These are phyloP conservation scores for Lichenostomus cassidix DNA, from an alignment of 2,113 vertebrate genomes.

Conservation along the genomic window DNA sequence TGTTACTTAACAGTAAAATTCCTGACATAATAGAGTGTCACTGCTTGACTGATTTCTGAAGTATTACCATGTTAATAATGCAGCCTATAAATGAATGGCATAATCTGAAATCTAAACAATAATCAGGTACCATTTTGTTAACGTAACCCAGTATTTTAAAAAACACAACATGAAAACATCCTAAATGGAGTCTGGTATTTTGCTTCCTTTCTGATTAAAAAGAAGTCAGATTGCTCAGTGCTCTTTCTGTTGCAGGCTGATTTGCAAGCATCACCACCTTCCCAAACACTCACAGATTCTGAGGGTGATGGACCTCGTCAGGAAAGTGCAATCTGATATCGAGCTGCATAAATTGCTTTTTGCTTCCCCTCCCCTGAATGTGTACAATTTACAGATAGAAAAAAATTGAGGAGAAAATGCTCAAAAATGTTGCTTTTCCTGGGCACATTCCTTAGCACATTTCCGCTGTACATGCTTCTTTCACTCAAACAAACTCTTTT, in stretches of 20 bases:
- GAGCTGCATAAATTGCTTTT: slow-evolving; percentile 46
- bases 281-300: slow-evolving; percentile 37
- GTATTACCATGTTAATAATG: neutral
- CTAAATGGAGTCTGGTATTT: neutral
- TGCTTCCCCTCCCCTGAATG: neutral
- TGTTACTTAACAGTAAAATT: neutral
- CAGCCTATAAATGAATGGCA: neutral
- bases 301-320: slow-evolving; percentile 41
- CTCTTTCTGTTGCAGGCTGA: slow-evolving; percentile 19
- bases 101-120: neutral
- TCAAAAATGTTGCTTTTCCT: slow-evolving; percentile 22
- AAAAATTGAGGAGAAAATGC: slow-evolving; percentile 22
- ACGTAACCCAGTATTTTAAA: neutral
- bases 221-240: neutral
- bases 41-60: neutral
- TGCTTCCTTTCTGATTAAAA: slow-evolving; percentile 14
- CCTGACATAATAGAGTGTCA: neutral
- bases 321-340: slow-evolving; percentile 9
- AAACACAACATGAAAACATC: neutral
- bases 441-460: slow-evolving; percentile 4
- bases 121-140: neutral
- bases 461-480: neutral
- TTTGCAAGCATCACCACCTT: slow-evolving; percentile 56
- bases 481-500: neutral
- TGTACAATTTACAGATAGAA: slow-evolving; percentile 1